Evolutionary conservation across 2,113 vertebrate species (phyloP).

Genomic region (Cinclus mexicanus): DNA sequence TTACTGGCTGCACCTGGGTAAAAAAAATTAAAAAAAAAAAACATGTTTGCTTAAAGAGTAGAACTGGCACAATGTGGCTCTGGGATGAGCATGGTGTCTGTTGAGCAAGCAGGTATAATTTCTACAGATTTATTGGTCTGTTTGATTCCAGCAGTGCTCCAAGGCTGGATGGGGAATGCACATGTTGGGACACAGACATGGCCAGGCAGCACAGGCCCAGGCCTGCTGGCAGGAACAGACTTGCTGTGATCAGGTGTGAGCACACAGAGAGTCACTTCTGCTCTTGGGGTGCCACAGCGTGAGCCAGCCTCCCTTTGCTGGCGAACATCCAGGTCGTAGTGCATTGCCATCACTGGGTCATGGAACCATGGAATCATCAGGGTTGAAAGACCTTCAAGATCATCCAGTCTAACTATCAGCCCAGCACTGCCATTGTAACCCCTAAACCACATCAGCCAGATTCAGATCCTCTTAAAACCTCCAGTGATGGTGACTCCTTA

Average conservation of each 20-base stretch:
- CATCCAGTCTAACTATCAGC: not conserved
- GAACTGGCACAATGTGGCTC: not conserved
- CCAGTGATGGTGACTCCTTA: too few species aligned
- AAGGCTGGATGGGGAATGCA: not conserved
- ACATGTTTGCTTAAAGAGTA: not conserved
- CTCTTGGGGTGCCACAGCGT: accelerated
- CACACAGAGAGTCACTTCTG: not conserved
- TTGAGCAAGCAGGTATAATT: not conserved
- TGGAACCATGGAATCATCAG: not conserved
- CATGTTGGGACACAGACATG: not conserved
- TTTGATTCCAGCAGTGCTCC: not conserved
- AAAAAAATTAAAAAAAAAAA: not conserved
- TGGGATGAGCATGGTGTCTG: not conserved
- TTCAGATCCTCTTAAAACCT: not conserved
- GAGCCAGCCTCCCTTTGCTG: not conserved
- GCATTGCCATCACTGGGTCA: not conserved
- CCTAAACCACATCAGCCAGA: not conserved
- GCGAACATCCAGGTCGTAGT: not conserved
- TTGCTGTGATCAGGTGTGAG: not conserved
- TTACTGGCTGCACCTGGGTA: not conserved
- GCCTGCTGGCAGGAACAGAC: not conserved
- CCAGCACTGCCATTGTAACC: not conserved
- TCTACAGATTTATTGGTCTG: not conserved
- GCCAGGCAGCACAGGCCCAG: not conserved
- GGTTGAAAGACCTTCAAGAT: not conserved